Evolutionary conservation across 2,797 vertebrate species (phyloP).

Genomic region (Coluber constrictor): DNA sequence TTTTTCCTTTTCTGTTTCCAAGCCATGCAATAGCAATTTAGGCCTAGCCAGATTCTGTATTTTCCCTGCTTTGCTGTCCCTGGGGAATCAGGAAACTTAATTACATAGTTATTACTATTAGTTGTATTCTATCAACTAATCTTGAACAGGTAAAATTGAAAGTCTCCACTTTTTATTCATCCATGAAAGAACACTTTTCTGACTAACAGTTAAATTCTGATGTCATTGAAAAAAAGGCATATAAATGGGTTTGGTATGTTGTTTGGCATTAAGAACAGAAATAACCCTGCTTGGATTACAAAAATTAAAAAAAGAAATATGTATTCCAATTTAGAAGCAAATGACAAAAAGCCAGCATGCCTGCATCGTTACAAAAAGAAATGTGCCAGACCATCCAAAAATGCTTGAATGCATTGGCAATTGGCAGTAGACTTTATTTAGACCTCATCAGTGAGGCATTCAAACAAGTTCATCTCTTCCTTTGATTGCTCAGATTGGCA

Average conservation of each 20-base stretch:
- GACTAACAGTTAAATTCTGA: slow-evolving; percentile 45
- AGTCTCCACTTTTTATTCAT: slow-evolving; percentile 27
- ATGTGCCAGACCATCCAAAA: slow-evolving; percentile 29
- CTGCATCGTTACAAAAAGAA: slow-evolving; percentile 38
- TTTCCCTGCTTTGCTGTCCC: background rate
- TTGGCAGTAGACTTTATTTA: slow-evolving; percentile 29
- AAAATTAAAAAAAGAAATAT: background rate
- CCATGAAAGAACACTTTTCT: slow-evolving; percentile 34
- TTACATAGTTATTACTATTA: background rate
- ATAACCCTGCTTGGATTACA: slow-evolving; percentile 23
- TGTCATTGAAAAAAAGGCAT: slow-evolving; percentile 36
- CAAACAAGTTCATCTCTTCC: slow-evolving; percentile 23
- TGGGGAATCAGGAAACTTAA: background rate
- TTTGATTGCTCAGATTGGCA: background rate
- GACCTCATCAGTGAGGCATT: slow-evolving; percentile 41
- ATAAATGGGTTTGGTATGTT: slow-evolving; percentile 39
- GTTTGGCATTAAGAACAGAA: slow-evolving; percentile 46
- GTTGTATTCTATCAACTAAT: background rate
- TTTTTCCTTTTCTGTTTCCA: background rate
- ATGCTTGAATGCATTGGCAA: slow-evolving; percentile 33
- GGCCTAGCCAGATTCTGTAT: background rate
- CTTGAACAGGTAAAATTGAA: slow-evolving; percentile 40
- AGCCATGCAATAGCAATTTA: background rate
- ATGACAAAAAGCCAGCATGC: slow-evolving; percentile 32
- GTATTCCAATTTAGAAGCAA: slow-evolving; percentile 44